Percentiles rank a stretch among this genome's conserved stretches.
Evolutionary conservation across 2,888 invertebrate genomes (phyloP).

Genomic region (Nephrotoma appendiculata): DNA sequence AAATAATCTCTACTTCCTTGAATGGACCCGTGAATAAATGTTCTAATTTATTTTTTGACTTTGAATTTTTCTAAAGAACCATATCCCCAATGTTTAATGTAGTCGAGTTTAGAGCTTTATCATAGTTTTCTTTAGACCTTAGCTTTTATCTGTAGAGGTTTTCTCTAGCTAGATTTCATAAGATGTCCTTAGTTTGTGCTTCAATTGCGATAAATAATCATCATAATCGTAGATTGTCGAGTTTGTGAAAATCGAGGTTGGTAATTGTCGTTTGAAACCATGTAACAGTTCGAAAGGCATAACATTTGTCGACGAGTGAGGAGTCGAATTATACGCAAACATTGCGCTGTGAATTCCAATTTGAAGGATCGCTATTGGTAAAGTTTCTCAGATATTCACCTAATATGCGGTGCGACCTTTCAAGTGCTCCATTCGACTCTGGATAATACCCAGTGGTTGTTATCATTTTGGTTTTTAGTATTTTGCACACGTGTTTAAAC

Average conservation of each 20-base stretch:
- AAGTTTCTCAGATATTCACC: background rate
- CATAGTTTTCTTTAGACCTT: background rate
- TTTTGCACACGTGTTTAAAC: background rate
- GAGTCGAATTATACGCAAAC: background rate
- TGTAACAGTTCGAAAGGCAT: background rate
- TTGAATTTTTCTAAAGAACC: too few relatives aligned
- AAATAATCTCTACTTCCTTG: background rate
- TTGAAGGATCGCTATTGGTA: background rate
- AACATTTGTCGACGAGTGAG: background rate
- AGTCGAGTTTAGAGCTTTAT: background rate
- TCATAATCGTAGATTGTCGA: background rate
- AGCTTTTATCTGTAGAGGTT: background rate
- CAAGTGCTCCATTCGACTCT: background rate
- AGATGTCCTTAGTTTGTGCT: background rate
- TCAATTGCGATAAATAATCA: background rate
- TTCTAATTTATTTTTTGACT: too few relatives aligned
- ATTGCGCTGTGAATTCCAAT: background rate
- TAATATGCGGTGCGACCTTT: background rate
- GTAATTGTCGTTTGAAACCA: background rate
- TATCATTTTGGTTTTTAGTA: background rate
- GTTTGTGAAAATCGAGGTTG: background rate
- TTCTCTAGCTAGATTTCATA: background rate
- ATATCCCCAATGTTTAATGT: background rate
- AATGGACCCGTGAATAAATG: too few relatives aligned
- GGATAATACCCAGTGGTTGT: background rate